Evolutionary conservation across 2,888 invertebrate species (phyloP).

Genomic region (Clanis bilineata): DNA sequence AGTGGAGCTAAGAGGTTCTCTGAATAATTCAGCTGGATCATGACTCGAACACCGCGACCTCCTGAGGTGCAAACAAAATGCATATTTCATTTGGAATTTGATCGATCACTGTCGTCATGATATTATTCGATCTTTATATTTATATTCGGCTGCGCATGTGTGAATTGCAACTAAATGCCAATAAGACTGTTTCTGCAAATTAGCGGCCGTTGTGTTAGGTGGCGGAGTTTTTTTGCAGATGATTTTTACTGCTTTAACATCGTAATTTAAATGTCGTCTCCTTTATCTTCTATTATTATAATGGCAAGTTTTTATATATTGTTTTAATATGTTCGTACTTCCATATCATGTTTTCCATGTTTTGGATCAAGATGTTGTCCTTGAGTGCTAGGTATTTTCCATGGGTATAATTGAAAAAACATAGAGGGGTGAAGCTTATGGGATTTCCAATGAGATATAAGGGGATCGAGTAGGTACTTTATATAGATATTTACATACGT

Average conservation of each 20-base stretch:
- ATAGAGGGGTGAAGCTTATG: no score
- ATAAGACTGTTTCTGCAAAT: neutral
- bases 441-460: no score
- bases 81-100: conserved; percentile 32
- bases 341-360: no score
- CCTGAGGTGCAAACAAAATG: conserved; percentile 41
- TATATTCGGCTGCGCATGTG: conserved; percentile 13
- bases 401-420: no score
- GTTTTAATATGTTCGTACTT: no score
- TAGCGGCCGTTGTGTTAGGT: neutral
- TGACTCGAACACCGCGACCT: conserved; percentile 36
- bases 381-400: no score
- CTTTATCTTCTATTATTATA: neutral
- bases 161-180: conserved; percentile 11
- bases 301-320: neutral
- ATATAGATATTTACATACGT: no score
- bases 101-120: conserved; percentile 35
- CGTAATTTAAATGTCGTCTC: neutral
- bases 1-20: conserved; percentile 17
- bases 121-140: conserved; percentile 15
- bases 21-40: conserved; percentile 42
- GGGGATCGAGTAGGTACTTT: no score
- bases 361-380: no score
- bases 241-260: neutral
- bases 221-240: neutral